phyloP scores from a whole-genome alignment of 2,797 vertebrate genomes.

The Ctenosaura bakeri region DNA sequence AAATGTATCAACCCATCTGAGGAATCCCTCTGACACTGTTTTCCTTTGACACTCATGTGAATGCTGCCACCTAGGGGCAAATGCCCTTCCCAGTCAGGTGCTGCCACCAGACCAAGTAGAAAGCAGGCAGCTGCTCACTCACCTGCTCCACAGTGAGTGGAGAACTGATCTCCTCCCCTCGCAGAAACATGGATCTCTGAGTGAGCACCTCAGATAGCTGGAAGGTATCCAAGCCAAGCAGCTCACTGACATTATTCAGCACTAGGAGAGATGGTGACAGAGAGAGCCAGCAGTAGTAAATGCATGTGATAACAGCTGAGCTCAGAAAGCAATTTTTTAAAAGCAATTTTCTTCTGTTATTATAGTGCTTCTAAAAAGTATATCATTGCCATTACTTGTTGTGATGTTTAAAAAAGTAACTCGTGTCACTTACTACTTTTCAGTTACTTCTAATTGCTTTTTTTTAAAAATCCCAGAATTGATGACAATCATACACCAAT shows the following conservation, averaged over 20 bases:
- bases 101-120: background rate
- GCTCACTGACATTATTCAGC: constrained; percentile 88
- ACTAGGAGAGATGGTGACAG: constrained; percentile 77
- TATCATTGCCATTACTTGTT: background rate
- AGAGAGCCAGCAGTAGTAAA: background rate
- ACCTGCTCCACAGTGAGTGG: constrained; percentile 94
- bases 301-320: background rate
- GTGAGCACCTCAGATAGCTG: constrained; percentile 94
- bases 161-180: constrained; percentile 94
- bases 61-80: constrained; percentile 36
- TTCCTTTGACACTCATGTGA: background rate
- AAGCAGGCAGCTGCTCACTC: constrained; percentile 43
- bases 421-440: background rate
- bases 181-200: constrained; percentile 92
- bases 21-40: background rate
- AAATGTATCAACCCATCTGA: background rate
- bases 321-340: background rate
- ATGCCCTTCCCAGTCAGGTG: background rate
- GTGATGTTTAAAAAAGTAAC: background rate
- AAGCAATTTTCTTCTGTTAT: background rate
- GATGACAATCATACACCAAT: background rate
- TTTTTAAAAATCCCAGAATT: background rate
- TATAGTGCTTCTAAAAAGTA: background rate
- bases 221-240: constrained; percentile 90
- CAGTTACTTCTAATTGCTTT: background rate